Base-by-base conservation (phyloP, 2,888 invertebrate species). In the Cheilosia scutellata region DNA sequence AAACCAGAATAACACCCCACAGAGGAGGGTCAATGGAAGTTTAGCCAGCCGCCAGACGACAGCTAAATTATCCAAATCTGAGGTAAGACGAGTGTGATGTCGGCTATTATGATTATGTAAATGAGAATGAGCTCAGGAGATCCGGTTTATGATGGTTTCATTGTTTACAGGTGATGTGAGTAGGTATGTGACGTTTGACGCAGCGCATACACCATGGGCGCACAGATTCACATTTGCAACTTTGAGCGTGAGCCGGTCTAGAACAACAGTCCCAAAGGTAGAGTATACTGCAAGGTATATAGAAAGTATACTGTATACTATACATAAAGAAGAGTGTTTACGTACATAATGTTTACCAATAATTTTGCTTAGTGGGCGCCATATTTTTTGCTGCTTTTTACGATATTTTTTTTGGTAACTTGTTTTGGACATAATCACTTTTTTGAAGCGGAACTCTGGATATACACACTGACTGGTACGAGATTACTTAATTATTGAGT, bases 101-200 rank as follows among this genome's bases (percentile, higher is more conserved):
- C 27, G 51, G 33, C 63, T 13, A 16, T 42, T 55, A 40, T 42
- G 66, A 37, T 62, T 62, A 77, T 77, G 68, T 44, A 70, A 77
- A 76, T 68, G 42, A 76, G 76, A 40, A 62, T 27, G 37, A 77
- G 27, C 9, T 53, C 20, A 20, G 20, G 55, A 62, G 65, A 70
- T 77, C 77, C 77, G 77, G 77, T 77, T 77, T 77, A 68, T 70
- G 77, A 77, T 70, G 62, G 53, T 33, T 68, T 62, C 20, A 70
- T 62, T 77, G 77, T 77, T 77, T 77, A 70, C 77, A 77, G 70
- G 55, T 77, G 77, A 70, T 60, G 77, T 77, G 20, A 20, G 20
- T 20, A 20, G 0, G 20, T 20, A 20, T 20, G 20, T 33, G 33
- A 33, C 9, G 33, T 33, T 33, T 37, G 37, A 37, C 33, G 33